These are phyloP conservation scores for Steromphala cineraria DNA, from an alignment of 2,888 invertebrate species.

Conservation along the genomic window DNA sequence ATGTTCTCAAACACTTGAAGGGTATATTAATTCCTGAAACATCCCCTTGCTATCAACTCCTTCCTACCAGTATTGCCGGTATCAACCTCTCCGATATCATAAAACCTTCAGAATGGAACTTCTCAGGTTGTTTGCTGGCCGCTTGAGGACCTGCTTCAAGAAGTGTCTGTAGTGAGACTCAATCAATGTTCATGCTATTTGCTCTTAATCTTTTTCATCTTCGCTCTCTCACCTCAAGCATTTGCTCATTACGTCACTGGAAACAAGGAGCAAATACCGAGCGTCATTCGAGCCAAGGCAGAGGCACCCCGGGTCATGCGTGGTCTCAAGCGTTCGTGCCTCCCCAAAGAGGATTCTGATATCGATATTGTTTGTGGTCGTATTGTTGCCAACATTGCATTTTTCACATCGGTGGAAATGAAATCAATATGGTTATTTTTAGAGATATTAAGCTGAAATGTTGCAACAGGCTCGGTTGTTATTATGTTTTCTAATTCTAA, in stretches of 20 bases:
- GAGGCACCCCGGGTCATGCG: neutral
- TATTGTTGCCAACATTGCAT: too few species aligned
- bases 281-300: neutral
- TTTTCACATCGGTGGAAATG: too few species aligned
- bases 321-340: too few species aligned
- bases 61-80: neutral
- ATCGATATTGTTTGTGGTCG: too few species aligned
- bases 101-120: neutral
- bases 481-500: too few species aligned
- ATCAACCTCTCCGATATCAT: neutral
- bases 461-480: too few species aligned
- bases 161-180: constrained; percentile 11
- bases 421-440: too few species aligned
- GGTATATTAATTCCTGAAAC: too few species aligned
- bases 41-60: neutral
- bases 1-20: too few species aligned
- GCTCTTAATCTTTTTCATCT: constrained; percentile 14
- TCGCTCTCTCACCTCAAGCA: constrained; percentile 5
- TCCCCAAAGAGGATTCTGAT: too few species aligned
- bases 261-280: neutral
- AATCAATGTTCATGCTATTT: constrained; percentile 6
- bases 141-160: neutral
- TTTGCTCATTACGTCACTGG: neutral
- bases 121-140: neutral
- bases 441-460: too few species aligned